A percentile compares a stretch with the other conserved stretches of the same genome.
phyloP scores from a whole-genome alignment of 1,140 invertebrate genomes.

The Plectus sambesii region DNA sequence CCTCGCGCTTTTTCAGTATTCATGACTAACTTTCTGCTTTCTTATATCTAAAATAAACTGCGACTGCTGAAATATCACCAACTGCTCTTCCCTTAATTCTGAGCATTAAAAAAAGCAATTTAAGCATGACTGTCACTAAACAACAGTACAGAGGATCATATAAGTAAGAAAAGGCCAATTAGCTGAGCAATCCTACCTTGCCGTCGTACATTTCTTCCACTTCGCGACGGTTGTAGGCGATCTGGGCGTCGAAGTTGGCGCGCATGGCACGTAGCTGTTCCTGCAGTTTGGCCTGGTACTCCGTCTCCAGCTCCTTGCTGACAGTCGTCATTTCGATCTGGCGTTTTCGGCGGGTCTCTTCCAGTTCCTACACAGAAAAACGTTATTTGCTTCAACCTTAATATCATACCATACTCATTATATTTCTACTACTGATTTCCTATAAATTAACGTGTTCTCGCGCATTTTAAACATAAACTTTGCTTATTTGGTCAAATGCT shows the following conservation, averaged over 20 bases:
- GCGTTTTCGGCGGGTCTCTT: conserved; percentile 68
- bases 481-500: too few relatives aligned
- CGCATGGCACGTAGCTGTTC: conserved; percentile 78
- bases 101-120: too few relatives aligned
- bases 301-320: conserved; percentile 70
- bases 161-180: not conserved
- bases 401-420: not conserved
- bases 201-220: conserved; percentile 48
- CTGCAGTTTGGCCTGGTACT: conserved; percentile 83
- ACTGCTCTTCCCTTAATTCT: too few relatives aligned
- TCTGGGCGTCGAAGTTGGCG: conserved; percentile 78
- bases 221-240: conserved; percentile 72
- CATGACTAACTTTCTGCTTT: too few relatives aligned
- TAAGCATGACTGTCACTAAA: too few relatives aligned
- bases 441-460: too few relatives aligned
- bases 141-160: too few relatives aligned
- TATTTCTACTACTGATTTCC: not conserved
- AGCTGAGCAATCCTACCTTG: conserved; percentile 38
- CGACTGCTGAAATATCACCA: too few relatives aligned
- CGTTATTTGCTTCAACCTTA: conserved; percentile 4
- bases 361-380: conserved; percentile 60
- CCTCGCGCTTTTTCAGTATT: too few relatives aligned
- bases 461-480: not conserved
- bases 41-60: too few relatives aligned
- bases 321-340: conserved; percentile 63